Evolutionary conservation across 2,113 vertebrate species (phyloP).

Genomic region (Cavia porcellus): DNA sequence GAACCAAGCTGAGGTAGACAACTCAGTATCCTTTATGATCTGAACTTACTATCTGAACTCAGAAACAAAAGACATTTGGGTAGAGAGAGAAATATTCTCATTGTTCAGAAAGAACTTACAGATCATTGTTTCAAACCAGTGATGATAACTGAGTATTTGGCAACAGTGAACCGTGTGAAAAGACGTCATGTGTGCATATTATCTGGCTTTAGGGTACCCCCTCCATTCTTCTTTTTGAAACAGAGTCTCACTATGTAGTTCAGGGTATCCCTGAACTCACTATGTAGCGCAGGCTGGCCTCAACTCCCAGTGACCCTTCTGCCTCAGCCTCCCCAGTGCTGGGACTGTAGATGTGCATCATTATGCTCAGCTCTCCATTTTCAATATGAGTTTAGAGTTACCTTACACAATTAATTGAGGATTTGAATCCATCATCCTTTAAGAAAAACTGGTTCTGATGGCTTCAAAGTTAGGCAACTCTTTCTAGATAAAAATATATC

Average conservation of each 20-base stretch:
- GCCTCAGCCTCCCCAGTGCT: neutral
- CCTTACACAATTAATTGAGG: neutral
- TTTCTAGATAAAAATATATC: neutral
- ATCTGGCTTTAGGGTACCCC: neutral
- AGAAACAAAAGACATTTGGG: constrained; percentile 24
- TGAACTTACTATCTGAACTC: constrained; percentile 49
- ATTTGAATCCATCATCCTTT: neutral
- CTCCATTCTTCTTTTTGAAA: neutral
- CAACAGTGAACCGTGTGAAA: neutral
- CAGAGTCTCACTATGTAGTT: neutral
- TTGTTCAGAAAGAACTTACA: neutral
- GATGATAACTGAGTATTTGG: constrained; percentile 21
- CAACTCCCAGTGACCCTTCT: neutral
- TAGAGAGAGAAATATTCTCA: neutral
- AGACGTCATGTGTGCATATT: neutral
- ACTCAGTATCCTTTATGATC: neutral
- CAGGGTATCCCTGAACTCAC: no score
- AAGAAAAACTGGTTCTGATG: constrained; percentile 2
- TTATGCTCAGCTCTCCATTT: neutral
- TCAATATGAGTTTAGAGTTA: neutral
- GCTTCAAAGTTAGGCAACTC: neutral
- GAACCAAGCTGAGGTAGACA: constrained; percentile 10
- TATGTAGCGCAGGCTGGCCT: neutral
- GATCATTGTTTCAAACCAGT: constrained; percentile 9
- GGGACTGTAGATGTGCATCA: neutral